phyloP scores from a whole-genome alignment of 2,113 vertebrate species.

The Numida meleagris region DNA sequence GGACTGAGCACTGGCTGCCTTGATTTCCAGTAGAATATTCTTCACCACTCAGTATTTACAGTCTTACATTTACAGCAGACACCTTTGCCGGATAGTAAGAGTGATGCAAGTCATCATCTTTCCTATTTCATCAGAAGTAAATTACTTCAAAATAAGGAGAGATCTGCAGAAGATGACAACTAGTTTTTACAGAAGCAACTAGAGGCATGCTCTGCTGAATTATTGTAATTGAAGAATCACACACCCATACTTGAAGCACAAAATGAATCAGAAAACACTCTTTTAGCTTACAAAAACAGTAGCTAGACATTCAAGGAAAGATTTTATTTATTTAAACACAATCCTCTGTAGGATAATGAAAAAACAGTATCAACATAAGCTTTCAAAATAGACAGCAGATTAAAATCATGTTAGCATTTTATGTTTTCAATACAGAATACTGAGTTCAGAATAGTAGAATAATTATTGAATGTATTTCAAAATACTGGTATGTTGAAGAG shows the following conservation, averaged over 20 bases:
- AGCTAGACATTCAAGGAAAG: background rate
- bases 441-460: background rate
- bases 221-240: accelerated
- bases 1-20: too few species aligned
- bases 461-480: background rate
- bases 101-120: background rate
- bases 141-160: background rate
- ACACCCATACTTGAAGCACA: background rate
- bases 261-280: background rate
- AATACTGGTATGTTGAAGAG: background rate
- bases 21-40: background rate
- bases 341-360: background rate
- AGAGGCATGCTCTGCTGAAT: accelerated
- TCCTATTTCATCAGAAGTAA: background rate
- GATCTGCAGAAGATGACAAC: background rate
- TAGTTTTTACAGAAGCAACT: background rate
- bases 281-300: background rate
- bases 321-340: background rate
- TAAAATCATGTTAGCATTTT: background rate
- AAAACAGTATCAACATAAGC: background rate
- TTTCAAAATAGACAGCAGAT: background rate
- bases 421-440: background rate
- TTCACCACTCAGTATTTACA: background rate
- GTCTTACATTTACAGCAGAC: background rate
- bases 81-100: background rate